Conservation (phyloP, 2,113 vertebrate species). For the Calidris pugnax region DNA sequence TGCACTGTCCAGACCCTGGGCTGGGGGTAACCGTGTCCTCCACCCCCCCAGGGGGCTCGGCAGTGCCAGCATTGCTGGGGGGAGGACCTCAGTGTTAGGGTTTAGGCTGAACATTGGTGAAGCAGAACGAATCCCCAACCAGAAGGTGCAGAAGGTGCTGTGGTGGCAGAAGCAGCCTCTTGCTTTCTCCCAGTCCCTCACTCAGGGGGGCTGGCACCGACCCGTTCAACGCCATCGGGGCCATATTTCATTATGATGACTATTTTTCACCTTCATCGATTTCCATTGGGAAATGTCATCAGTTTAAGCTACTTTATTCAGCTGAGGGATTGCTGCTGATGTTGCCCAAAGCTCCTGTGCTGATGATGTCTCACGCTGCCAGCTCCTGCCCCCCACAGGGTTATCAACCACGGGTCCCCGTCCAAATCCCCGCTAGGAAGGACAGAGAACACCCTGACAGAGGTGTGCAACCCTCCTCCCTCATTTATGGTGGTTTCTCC, state of each 20-base stretch:
- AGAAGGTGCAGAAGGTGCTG: accelerated
- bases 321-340: background rate
- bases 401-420: background rate
- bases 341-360: background rate
- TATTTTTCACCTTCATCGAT: background rate
- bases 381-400: background rate
- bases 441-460: background rate
- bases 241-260: background rate
- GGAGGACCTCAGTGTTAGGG: background rate
- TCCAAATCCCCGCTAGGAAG: background rate
- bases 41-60: accelerated
- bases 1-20: background rate
- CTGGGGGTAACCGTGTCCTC: background rate
- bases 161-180: background rate
- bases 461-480: background rate
- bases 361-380: background rate
- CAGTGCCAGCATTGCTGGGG: no score
- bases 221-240: background rate
- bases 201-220: background rate
- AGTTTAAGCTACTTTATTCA: background rate
- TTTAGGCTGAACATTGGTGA: background rate
- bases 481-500: background rate
- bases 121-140: background rate
- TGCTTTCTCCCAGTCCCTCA: background rate
- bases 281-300: background rate